These are phyloP conservation scores for Melinopterus prodromus DNA, from an alignment of 2,888 invertebrate genomes.

Conservation along the genomic window DNA sequence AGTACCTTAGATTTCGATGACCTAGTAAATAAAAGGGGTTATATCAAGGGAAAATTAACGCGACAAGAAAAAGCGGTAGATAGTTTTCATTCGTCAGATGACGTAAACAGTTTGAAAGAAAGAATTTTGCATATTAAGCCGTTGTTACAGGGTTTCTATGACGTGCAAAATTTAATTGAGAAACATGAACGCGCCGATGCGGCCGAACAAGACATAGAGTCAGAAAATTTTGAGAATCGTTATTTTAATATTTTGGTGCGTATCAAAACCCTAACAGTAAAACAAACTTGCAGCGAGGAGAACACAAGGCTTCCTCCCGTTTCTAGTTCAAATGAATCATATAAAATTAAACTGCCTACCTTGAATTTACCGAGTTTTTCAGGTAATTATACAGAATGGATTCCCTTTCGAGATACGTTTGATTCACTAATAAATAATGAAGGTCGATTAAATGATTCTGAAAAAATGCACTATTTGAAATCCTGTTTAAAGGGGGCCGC, in stretches of 20 bases:
- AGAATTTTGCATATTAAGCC: not conserved
- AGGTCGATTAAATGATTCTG: not conserved
- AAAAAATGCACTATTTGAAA: not conserved
- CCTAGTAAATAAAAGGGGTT: not conserved
- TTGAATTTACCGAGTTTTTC: not conserved
- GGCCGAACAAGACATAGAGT: not conserved
- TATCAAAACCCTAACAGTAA: not conserved
- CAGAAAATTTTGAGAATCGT: not conserved
- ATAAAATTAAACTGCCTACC: constrained; percentile 14
- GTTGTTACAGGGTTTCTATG: not conserved
- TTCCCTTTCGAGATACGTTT: constrained; percentile 11
- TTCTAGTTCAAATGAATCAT: not conserved
- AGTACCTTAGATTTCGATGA: not conserved
- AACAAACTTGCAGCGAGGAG: not conserved
- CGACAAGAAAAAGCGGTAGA: not conserved
- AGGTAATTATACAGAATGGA: not conserved
- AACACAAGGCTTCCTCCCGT: not conserved
- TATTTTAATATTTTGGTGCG: not conserved
- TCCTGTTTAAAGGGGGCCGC: not conserved
- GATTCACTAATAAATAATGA: constrained; percentile 9
- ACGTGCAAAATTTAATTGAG: not conserved
- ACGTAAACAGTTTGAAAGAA: not conserved
- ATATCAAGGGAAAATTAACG: constrained; percentile 9
- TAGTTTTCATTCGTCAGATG: not conserved
- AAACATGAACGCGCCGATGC: not conserved